Percentiles rank a stretch among this genome's conserved stretches.
phyloP scores from a whole-genome alignment of 2,113 vertebrate genomes.

The Hassar affinis region DNA sequence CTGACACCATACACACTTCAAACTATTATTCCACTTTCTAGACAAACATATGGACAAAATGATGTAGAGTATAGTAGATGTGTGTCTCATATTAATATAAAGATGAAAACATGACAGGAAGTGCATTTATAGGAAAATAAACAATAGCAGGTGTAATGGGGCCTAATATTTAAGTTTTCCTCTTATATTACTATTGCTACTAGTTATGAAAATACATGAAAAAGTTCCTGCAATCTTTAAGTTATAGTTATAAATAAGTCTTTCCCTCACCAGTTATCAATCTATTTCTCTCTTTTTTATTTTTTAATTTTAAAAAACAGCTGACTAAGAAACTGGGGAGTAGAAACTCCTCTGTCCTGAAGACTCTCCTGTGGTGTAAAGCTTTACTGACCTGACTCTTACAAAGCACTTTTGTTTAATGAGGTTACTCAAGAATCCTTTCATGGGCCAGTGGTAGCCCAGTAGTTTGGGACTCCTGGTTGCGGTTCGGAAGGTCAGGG shows the following conservation, averaged over 20 bases:
- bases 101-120: neutral
- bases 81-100: neutral
- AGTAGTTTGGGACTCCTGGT: no score
- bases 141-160: neutral
- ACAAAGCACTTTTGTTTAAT: neutral
- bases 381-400: neutral
- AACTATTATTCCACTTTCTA: slow-evolving; percentile 24
- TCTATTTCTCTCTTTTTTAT: neutral
- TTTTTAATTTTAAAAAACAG: no score
- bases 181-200: neutral
- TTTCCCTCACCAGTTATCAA: neutral
- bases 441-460: no score
- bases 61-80: neutral
- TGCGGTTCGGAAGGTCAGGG: no score
- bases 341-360: no score
- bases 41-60: neutral
- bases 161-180: neutral
- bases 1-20: slow-evolving; percentile 49
- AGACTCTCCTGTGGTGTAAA: neutral
- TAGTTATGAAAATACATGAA: neutral
- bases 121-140: neutral
- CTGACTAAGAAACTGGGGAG: no score
- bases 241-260: neutral
- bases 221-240: neutral
- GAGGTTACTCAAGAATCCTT: neutral